Conservation (phyloP, 2,888 invertebrate species). For the Meta bourneti region DNA sequence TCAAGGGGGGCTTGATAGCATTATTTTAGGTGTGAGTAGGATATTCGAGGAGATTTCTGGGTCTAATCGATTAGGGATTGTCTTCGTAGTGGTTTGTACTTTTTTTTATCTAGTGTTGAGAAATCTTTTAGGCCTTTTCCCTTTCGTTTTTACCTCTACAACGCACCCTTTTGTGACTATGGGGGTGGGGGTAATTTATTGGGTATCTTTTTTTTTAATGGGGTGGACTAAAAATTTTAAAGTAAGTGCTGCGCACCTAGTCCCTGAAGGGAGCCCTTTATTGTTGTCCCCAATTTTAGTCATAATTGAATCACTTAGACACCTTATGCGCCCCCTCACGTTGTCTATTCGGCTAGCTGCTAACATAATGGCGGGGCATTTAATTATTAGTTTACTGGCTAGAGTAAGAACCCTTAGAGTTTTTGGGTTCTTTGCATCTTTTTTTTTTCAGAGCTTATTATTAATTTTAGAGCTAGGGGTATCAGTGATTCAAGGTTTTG, state of each 20-base stretch:
- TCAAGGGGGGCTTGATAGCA: conserved; percentile 82
- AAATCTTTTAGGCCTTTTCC: conserved; percentile 87
- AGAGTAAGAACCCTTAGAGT: conserved; percentile 44
- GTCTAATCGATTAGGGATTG: neutral
- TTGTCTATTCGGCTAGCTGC: conserved; percentile 87
- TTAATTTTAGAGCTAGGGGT: conserved; percentile 85
- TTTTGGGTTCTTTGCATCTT: conserved; percentile 16
- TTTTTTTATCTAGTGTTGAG: conserved; percentile 85
- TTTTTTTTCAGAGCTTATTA: conserved; percentile 83
- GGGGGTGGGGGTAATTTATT: conserved; percentile 84
- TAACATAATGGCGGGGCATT: conserved; percentile 89
- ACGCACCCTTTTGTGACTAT: conserved; percentile 85
- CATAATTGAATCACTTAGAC: conserved; percentile 88
- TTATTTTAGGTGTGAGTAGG: conserved; percentile 81
- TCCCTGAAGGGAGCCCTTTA: conserved; percentile 86
- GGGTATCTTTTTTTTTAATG: conserved; percentile 86
- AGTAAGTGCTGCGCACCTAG: conserved; percentile 86
- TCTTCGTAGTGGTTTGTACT: conserved; percentile 78
- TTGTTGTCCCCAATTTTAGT: conserved; percentile 88
- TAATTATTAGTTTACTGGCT: conserved; percentile 85
- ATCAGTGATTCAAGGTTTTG: conserved; percentile 86
- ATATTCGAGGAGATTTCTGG: conserved; percentile 30
- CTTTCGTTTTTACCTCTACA: conserved; percentile 87
- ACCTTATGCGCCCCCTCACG: conserved; percentile 87
- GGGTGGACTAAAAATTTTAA: conserved; percentile 85